These are phyloP conservation scores for Colaptes auratus DNA, from an alignment of 2,113 vertebrate genomes.

Conservation along the genomic window DNA sequence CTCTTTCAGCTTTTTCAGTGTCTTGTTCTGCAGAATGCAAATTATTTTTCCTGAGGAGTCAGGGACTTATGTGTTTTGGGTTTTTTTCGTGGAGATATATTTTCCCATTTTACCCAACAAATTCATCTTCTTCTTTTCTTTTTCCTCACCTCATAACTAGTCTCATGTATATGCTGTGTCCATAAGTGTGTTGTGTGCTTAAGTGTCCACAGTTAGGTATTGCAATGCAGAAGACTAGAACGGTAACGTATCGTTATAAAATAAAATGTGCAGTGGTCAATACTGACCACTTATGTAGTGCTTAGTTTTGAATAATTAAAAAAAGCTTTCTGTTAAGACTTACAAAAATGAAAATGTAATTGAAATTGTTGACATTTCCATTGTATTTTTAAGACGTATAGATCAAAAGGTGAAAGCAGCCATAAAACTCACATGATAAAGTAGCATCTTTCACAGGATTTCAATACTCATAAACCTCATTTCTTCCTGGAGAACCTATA, in stretches of 20 bases:
- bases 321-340: neutral
- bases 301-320: neutral
- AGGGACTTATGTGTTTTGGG: neutral
- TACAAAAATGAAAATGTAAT: neutral
- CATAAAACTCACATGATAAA: neutral
- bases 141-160: neutral
- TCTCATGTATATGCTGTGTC: neutral
- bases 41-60: neutral
- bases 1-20: neutral
- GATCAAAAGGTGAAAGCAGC: neutral
- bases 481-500: neutral
- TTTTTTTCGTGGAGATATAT: neutral
- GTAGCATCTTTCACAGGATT: neutral
- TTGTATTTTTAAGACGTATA: neutral
- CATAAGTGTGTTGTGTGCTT: no score
- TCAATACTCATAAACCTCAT: neutral
- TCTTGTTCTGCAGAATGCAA: neutral
- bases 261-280: neutral
- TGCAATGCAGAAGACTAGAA: neutral
- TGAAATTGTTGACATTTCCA: neutral
- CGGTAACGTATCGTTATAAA: neutral
- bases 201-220: neutral
- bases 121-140: neutral
- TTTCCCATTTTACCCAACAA: neutral
- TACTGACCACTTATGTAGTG: neutral